phyloP scores from a whole-genome alignment of 2,888 invertebrate species.

The Helicoverpa assulta region DNA sequence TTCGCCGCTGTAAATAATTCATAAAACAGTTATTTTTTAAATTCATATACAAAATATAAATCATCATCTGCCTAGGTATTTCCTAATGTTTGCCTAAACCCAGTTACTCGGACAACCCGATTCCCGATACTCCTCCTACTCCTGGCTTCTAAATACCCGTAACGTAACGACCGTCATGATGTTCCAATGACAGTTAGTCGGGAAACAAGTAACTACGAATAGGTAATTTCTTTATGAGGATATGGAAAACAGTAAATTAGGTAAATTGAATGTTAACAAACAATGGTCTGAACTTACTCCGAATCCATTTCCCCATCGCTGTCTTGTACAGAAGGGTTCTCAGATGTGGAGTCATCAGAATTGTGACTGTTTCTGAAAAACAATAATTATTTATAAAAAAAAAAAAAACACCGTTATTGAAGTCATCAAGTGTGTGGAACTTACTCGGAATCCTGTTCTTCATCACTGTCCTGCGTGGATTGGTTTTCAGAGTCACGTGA shows the following conservation, averaged over 20 bases:
- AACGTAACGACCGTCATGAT: not conserved
- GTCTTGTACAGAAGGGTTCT: not conserved
- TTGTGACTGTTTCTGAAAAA: not conserved
- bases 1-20: not conserved
- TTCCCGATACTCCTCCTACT: no score
- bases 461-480: conserved; percentile 22
- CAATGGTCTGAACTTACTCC: not conserved
- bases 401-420: not conserved
- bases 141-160: not conserved
- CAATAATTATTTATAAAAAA: not conserved
- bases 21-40: not conserved
- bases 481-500: conserved; percentile 13
- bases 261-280: not conserved
- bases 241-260: no score
- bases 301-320: not conserved
- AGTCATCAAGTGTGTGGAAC: conserved; percentile 1
- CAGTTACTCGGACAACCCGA: no score
- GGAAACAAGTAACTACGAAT: not conserved
- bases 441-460: conserved; percentile 24
- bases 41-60: no score
- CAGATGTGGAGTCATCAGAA: not conserved
- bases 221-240: not conserved
- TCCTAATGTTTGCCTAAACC: no score
- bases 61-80: not conserved
- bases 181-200: not conserved